phyloP scores from a whole-genome alignment of 2,797 vertebrate species.

The Protosalanx chinensis region DNA sequence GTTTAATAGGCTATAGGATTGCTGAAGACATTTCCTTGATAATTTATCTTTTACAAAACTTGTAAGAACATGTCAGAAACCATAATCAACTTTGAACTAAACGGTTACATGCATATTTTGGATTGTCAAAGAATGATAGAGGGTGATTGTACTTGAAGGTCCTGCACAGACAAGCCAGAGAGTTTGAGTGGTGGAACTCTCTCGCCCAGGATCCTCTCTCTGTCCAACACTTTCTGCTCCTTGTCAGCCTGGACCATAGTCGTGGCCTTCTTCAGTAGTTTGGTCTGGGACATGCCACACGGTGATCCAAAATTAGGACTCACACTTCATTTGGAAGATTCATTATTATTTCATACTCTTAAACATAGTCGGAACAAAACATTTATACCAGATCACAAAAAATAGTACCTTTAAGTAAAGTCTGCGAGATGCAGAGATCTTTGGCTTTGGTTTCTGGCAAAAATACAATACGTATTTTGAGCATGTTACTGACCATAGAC shows the following conservation, averaged over 20 bases:
- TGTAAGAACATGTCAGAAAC: neutral
- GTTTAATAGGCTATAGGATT: no score
- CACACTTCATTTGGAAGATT: slow-evolving; percentile 9
- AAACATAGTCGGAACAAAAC: neutral
- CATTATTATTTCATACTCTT: neutral
- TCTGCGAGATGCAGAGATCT: slow-evolving; percentile 74
- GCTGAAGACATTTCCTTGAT: neutral
- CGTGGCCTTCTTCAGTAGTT: slow-evolving; percentile 72
- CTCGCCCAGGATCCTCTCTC: slow-evolving; percentile 63
- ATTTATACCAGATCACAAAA: neutral
- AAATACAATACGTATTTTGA: neutral
- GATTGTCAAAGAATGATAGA: neutral
- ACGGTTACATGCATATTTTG: neutral
- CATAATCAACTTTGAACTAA: neutral
- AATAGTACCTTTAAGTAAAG: slow-evolving; percentile 70
- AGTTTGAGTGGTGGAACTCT: slow-evolving; percentile 59
- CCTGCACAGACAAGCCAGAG: slow-evolving; percentile 63
- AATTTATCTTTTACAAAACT: neutral
- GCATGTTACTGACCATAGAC: slow-evolving; percentile 17
- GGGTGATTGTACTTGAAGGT: slow-evolving; percentile 40
- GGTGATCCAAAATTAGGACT: neutral
- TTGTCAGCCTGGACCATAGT: slow-evolving; percentile 67
- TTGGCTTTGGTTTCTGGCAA: slow-evolving; percentile 72
- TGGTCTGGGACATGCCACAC: slow-evolving; percentile 59
- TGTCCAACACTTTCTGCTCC: slow-evolving; percentile 55